These are phyloP conservation scores for Drosophila bocqueti DNA, from an alignment of 1,140 invertebrate species.

Conservation along the genomic window DNA sequence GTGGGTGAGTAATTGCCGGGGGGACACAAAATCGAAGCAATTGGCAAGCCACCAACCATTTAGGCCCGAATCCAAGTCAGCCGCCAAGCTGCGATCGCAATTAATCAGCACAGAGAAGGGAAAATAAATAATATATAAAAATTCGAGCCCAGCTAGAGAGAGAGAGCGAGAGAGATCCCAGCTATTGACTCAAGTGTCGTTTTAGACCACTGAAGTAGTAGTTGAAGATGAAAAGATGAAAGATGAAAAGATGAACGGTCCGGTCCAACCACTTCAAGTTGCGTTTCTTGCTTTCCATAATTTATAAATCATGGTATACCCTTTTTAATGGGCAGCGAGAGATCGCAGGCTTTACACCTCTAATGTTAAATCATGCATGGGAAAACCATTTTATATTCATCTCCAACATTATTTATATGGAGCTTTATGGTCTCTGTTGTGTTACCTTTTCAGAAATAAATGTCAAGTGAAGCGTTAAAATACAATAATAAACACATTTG, in stretches of 20 bases:
- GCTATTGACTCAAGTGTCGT: constrained; percentile 78
- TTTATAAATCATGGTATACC: constrained; percentile 12
- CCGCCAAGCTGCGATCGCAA: constrained; percentile 1
- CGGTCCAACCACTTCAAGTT: constrained; percentile 31
- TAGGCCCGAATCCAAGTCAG: constrained; percentile 10
- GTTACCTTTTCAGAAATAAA: background rate
- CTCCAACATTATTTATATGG: background rate
- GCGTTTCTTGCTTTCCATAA: constrained; percentile 21
- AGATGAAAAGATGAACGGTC: no score
- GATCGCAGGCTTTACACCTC: background rate
- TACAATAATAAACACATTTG: background rate
- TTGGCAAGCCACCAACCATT: constrained; percentile 16
- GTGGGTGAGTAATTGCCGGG: constrained; percentile 40
- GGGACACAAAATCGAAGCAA: constrained; percentile 31
- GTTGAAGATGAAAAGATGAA: constrained; percentile 21
- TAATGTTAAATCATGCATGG: background rate
- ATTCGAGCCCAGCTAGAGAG: background rate
- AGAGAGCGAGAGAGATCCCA: constrained; percentile 17
- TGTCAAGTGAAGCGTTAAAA: background rate
- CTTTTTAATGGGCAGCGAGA: constrained; percentile 1
- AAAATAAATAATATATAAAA: constrained; percentile 1
- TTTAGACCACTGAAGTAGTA: constrained; percentile 82
- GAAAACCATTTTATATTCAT: background rate
- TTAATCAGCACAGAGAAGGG: constrained; percentile 14
- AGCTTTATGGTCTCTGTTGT: background rate